phyloP scores from a whole-genome alignment of 2,888 invertebrate species.

The Parnassius smintheus region DNA sequence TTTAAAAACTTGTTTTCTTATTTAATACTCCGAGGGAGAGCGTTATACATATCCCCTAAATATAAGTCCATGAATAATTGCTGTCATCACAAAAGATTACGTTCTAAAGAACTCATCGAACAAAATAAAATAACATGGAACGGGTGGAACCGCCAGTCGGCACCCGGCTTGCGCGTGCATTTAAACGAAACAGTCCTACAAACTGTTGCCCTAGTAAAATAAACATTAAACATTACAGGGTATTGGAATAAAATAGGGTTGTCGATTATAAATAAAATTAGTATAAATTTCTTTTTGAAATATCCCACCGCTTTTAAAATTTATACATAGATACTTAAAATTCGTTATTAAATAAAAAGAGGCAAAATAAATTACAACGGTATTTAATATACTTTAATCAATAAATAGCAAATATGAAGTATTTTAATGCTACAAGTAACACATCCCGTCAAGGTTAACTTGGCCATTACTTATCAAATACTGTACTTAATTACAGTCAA shows the following conservation, averaged over 20 bases:
- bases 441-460: no score
- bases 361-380: no score
- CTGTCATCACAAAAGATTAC: slow-evolving; percentile 17
- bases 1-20: slow-evolving; percentile 14
- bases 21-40: slow-evolving; percentile 14
- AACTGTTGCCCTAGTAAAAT: slow-evolving; percentile 60
- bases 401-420: no score
- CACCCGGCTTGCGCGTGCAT: slow-evolving; percentile 44
- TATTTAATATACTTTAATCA: no score
- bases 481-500: slow-evolving; percentile 39
- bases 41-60: slow-evolving; percentile 11
- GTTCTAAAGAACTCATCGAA: slow-evolving; percentile 30
- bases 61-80: slow-evolving; percentile 21
- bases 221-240: slow-evolving; percentile 35
- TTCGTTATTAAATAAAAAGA: no score
- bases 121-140: slow-evolving; percentile 34
- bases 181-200: slow-evolving; percentile 61
- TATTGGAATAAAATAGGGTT: slow-evolving; percentile 37
- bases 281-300: no score
- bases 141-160: slow-evolving; percentile 39
- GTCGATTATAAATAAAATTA: slow-evolving; percentile 44
- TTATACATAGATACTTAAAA: no score
- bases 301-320: no score
- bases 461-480: no score
- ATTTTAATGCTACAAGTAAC: no score